phyloP scores from a whole-genome alignment of 2,888 invertebrate species.

The Brenthis daphne region DNA sequence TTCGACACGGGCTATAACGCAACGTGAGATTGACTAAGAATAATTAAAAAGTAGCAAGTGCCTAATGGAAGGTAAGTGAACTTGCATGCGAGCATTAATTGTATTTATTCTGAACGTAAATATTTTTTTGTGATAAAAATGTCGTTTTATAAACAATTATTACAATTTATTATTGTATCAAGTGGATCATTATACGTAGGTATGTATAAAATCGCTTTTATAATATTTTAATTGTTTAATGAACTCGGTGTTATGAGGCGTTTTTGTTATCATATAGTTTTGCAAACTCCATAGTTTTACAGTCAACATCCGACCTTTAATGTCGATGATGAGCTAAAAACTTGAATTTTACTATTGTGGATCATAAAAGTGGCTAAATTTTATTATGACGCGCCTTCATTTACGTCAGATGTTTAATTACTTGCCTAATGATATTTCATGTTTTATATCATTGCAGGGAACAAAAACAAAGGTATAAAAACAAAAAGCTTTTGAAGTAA shows the following conservation, averaged over 20 bases:
- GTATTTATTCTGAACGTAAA: constrained; percentile 30
- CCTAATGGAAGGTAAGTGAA: constrained; percentile 39
- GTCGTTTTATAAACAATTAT: constrained; percentile 14
- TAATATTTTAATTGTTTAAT: constrained; percentile 19
- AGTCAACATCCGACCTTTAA: constrained; percentile 2
- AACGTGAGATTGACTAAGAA: constrained; percentile 66
- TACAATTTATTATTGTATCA: constrained; percentile 15
- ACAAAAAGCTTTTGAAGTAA: constrained; percentile 25
- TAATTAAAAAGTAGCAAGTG: constrained; percentile 74
- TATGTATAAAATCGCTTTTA: constrained; percentile 3
- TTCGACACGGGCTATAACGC: constrained; percentile 61
- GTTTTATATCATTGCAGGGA: constrained; percentile 15
- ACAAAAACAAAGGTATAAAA: constrained; percentile 13
- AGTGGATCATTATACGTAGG: constrained; percentile 36
- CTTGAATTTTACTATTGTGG: constrained; percentile 10
- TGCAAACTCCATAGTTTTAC: neutral
- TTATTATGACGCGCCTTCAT: neutral
- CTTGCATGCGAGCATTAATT: constrained; percentile 22
- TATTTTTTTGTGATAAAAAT: constrained; percentile 18
- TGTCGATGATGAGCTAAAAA: neutral
- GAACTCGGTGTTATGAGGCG: constrained; percentile 9
- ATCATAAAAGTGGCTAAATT: neutral
- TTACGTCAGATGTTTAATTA: constrained; percentile 7
- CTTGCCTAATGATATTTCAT: constrained; percentile 10
- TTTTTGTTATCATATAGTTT: constrained; percentile 6